Base-by-base conservation (phyloP, 1,140 invertebrate genomes). In the Holotrichia oblita region DNA sequence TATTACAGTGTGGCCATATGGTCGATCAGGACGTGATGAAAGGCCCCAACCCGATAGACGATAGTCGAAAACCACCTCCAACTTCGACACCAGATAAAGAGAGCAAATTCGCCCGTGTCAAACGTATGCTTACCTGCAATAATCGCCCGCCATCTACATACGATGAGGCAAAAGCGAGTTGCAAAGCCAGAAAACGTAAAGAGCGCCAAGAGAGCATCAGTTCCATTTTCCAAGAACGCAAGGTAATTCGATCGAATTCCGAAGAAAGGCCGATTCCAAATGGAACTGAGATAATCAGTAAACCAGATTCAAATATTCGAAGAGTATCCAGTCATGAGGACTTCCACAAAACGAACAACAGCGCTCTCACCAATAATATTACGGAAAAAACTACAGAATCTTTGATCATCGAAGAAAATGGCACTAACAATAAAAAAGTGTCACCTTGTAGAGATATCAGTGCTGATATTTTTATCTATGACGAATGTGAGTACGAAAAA, bases 171-270 rank as follows among this genome's bases (percentile, higher is more conserved):
- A 87, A 86, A 78, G 80, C 81, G 0, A 81, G 81, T 2, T 81
- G 80, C 74, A 86, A 86, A 76, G 87, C 89, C 40, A 89, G 93
- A 78, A 95, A 95, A 85, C 90, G 94, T 59, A 94, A 94, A 85
- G 94, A 95, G 87, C 90, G 93, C 55, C 90, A 93, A 75, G 93
- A 95, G 85, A 90, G 89, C 82, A 87, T 86, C 73, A 91, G 91
- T 40, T 92, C 90, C 44, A 87, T 88, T 80, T 90, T 88, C 17
- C 91, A 92, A 83, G 94, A 95, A 84, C 89, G 93, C 76, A 95
- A 95, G 85, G 89, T 95, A 64, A 92, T 94, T 82, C 91, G 93
- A 87, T 94, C 90, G 75, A 94, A 92, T 86, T 94, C 93, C 80
- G 93, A 94, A 84, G 93, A 92, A 84, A 85, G 87, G 48, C 89